Conservation (phyloP, 2,797 vertebrate species). For the Psittacula echo region DNA sequence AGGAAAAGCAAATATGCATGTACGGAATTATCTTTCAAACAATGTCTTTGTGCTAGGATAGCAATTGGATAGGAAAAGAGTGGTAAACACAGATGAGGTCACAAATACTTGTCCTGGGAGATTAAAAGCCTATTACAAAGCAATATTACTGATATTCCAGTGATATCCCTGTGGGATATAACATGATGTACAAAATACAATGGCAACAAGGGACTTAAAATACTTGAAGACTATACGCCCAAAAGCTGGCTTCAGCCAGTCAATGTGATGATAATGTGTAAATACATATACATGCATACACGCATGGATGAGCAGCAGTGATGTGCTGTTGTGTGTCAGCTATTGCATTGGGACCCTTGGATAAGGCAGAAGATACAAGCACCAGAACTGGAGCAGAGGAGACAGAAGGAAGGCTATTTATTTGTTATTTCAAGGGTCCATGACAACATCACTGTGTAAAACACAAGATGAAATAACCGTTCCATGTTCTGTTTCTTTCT, state of each 20-base stretch:
- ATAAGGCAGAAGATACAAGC: neutral
- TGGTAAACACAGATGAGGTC: neutral
- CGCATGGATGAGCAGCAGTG: slow-evolving; percentile 23
- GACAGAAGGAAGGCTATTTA: neutral
- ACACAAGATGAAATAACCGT: neutral
- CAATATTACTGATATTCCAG: neutral
- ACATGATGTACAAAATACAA: neutral
- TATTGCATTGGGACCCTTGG: neutral
- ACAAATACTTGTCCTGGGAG: neutral
- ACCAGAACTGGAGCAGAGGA: neutral
- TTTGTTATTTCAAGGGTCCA: neutral
- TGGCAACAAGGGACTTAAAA: neutral
- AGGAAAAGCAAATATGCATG: neutral
- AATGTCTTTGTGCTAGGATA: neutral
- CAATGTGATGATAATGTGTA: slow-evolving; percentile 13
- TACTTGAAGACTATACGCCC: neutral
- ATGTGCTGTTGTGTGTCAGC: slow-evolving; percentile 14
- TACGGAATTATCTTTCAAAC: neutral
- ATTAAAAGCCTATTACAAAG: neutral
- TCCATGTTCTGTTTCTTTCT: neutral
- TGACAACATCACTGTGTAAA: neutral
- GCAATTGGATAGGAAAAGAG: neutral
- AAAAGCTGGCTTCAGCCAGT: neutral
- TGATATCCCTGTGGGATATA: neutral
- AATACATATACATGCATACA: slow-evolving; percentile 15